Percentiles rank a stretch among this genome's conserved stretches.
phyloP scores from a whole-genome alignment of 2,797 vertebrate genomes.

The Gallinago solitaria region DNA sequence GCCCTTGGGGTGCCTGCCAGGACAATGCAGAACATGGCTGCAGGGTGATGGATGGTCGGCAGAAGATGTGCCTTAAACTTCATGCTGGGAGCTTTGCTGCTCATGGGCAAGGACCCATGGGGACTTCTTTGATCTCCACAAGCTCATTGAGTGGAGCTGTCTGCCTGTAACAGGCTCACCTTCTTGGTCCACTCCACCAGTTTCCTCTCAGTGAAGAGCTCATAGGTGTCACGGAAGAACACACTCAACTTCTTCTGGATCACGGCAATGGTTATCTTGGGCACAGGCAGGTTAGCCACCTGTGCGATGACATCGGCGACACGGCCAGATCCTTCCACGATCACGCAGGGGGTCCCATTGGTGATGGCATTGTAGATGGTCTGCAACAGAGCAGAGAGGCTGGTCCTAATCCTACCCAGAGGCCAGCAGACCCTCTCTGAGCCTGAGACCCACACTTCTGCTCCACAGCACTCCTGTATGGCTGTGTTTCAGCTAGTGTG shows the following conservation, averaged over 20 bases:
- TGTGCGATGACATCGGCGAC: slow-evolving; percentile 92
- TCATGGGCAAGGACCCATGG: neutral
- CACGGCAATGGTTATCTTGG: slow-evolving; percentile 80
- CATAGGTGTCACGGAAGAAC: slow-evolving; percentile 84
- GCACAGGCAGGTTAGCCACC: slow-evolving; percentile 80
- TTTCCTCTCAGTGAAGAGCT: slow-evolving; percentile 77
- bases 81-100: rapidly evolving
- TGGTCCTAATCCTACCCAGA: neutral
- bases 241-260: slow-evolving; percentile 82
- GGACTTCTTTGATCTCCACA: neutral
- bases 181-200: slow-evolving; percentile 94
- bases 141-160: neutral
- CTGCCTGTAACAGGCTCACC: slow-evolving; percentile 65
- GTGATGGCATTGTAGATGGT: slow-evolving; percentile 91
- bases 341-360: slow-evolving; percentile 89
- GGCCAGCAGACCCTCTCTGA: neutral
- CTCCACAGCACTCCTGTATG: rapidly evolving
- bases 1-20: neutral
- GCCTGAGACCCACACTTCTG: neutral
- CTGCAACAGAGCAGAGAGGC: slow-evolving; percentile 54
- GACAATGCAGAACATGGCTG: neutral
- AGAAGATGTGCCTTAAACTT: neutral
- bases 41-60: rapidly evolving
- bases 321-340: slow-evolving; percentile 92
- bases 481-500: neutral